Percentiles rank a stretch among this genome's conserved stretches.
Evolutionary conservation across 2,797 vertebrate genomes (phyloP).

Genomic region (Sebastiscus albofasciatus): DNA sequence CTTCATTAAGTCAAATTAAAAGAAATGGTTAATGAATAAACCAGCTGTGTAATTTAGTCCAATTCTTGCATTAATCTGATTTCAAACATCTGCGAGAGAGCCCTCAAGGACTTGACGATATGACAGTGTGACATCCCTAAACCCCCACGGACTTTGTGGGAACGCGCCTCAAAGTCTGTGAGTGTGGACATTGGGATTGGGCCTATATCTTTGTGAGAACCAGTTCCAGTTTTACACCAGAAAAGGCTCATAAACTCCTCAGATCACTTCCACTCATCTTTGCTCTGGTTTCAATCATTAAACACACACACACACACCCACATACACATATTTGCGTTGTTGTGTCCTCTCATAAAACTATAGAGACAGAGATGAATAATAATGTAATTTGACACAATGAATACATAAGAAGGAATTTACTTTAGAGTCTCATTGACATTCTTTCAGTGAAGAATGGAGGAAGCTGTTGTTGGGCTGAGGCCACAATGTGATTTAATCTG

Average conservation of each 20-base stretch:
- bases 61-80: too few species aligned
- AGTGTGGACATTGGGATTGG: too few species aligned
- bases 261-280: conserved; percentile 24
- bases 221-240: too few species aligned
- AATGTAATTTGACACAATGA: not conserved
- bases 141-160: too few species aligned
- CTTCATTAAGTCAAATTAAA: too few species aligned
- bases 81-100: too few species aligned
- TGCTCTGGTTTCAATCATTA: conserved; percentile 9
- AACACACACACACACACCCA: not conserved
- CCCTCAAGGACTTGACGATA: too few species aligned
- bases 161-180: too few species aligned
- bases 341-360: not conserved
- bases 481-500: not conserved
- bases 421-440: not conserved
- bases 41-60: too few species aligned
- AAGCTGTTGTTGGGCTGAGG: not conserved
- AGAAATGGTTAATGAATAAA: too few species aligned
- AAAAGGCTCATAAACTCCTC: conserved; percentile 3
- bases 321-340: not conserved
- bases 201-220: too few species aligned
- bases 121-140: too few species aligned
- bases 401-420: not conserved
- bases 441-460: not conserved
- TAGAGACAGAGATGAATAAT: not conserved